These are phyloP conservation scores for Polypterus senegalus DNA, from an alignment of 2,113 vertebrate species.

Conservation along the genomic window DNA sequence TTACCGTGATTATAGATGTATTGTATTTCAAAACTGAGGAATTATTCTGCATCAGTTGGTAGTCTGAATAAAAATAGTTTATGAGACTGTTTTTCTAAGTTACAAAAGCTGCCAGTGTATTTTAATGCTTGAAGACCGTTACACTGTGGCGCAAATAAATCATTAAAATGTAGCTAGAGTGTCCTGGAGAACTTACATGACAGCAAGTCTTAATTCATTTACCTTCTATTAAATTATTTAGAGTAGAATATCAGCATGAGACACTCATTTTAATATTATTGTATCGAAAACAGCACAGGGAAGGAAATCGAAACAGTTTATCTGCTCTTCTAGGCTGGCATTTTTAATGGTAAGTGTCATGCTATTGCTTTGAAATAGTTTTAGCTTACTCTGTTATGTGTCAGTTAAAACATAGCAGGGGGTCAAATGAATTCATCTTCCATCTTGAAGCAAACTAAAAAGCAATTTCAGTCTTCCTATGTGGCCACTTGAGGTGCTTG, in stretches of 20 bases:
- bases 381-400: constrained; percentile 22
- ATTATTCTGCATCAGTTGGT: constrained; percentile 9
- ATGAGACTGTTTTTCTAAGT: background rate
- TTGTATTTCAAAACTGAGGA: constrained; percentile 9
- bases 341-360: constrained; percentile 18
- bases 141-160: constrained; percentile 19
- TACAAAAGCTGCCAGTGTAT: background rate
- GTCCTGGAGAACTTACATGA: constrained; percentile 18
- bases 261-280: constrained; percentile 3
- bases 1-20: constrained; percentile 12
- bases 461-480: constrained; percentile 68
- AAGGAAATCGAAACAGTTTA: constrained; percentile 27
- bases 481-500: constrained; percentile 70
- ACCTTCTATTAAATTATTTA: constrained; percentile 30
- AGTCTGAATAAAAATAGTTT: constrained; percentile 4
- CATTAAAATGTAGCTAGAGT: constrained; percentile 16
- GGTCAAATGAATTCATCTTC: constrained; percentile 59
- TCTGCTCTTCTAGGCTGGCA: constrained; percentile 13
- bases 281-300: constrained; percentile 23
- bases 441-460: constrained; percentile 56
- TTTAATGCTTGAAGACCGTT: background rate
- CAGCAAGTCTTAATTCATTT: constrained; percentile 22
- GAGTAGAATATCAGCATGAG: constrained; percentile 12
- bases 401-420: constrained; percentile 55
- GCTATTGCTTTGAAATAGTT: constrained; percentile 16